These are phyloP conservation scores for Rhea pennata DNA, from an alignment of 2,113 vertebrate genomes.

Conservation along the genomic window DNA sequence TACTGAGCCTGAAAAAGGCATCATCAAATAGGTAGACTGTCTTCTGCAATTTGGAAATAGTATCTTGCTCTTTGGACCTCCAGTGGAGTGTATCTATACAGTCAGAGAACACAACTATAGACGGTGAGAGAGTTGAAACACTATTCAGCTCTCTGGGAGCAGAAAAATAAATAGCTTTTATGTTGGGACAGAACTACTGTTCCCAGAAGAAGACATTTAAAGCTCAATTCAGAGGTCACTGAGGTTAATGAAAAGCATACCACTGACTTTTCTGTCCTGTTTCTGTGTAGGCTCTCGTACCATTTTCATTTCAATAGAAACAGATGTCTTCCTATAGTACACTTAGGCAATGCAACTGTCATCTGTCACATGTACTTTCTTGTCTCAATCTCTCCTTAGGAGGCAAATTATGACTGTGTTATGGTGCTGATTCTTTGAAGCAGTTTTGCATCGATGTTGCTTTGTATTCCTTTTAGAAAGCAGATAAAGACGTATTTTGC, in stretches of 20 bases:
- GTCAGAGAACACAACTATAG: background rate
- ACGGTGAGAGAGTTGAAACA: background rate
- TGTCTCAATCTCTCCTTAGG: background rate
- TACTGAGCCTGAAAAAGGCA: background rate
- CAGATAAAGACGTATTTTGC: background rate
- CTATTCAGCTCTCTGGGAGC: background rate
- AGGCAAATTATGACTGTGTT: background rate
- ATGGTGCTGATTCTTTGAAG: background rate
- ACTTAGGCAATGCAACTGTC: background rate
- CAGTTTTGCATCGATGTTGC: background rate
- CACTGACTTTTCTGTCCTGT: background rate
- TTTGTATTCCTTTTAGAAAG: background rate
- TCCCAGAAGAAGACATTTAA: background rate
- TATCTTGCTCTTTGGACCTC: background rate
- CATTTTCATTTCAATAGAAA: background rate
- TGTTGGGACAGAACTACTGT: background rate
- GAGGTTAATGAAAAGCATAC: background rate
- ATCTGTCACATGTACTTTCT: background rate
- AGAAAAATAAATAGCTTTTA: background rate
- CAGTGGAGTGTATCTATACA: background rate
- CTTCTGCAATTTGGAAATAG: background rate
- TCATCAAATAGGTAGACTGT: background rate
- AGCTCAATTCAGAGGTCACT: background rate
- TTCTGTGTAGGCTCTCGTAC: background rate
- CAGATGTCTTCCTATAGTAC: background rate